Conservation (phyloP, 2,888 invertebrate genomes). For the Brassicogethes aeneus region DNA sequence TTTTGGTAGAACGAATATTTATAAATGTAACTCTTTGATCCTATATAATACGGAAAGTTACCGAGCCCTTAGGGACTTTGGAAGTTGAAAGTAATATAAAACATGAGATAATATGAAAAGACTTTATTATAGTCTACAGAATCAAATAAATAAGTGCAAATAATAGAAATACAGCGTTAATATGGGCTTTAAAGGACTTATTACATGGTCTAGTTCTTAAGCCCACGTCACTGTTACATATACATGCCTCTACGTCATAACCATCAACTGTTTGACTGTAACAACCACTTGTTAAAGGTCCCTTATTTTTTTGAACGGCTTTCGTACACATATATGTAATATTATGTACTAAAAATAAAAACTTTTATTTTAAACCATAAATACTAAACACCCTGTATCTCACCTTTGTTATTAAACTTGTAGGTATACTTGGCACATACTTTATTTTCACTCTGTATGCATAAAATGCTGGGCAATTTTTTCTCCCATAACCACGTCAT, state of each 20-base stretch:
- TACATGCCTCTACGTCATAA: conserved; percentile 44
- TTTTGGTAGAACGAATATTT: too few relatives aligned
- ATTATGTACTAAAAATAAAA: conserved; percentile 51
- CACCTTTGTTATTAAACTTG: conserved; percentile 53
- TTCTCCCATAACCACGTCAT: conserved; percentile 52
- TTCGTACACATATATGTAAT: conserved; percentile 62
- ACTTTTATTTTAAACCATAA: background rate
- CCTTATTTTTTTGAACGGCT: conserved; percentile 44
- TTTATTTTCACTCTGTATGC: conserved; percentile 49
- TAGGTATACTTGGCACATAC: conserved; percentile 58
- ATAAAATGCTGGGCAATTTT: conserved; percentile 45
- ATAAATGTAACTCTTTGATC: too few relatives aligned
- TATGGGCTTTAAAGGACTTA: too few relatives aligned
- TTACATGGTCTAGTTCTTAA: conserved; percentile 42
- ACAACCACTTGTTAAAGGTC: conserved; percentile 49
- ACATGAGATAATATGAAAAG: too few relatives aligned
- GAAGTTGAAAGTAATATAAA: too few relatives aligned
- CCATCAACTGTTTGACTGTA: conserved; percentile 43
- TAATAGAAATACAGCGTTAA: too few relatives aligned
- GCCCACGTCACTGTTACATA: conserved; percentile 41
- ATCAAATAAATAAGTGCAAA: too few relatives aligned
- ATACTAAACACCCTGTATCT: conserved; percentile 1
- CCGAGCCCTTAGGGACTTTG: too few relatives aligned
- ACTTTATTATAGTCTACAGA: too few relatives aligned
- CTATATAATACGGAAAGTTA: too few relatives aligned